A percentile compares a stretch with the other conserved stretches of the same genome.
phyloP scores from a whole-genome alignment of 2,113 vertebrate genomes.

The Actinemys pallida region DNA sequence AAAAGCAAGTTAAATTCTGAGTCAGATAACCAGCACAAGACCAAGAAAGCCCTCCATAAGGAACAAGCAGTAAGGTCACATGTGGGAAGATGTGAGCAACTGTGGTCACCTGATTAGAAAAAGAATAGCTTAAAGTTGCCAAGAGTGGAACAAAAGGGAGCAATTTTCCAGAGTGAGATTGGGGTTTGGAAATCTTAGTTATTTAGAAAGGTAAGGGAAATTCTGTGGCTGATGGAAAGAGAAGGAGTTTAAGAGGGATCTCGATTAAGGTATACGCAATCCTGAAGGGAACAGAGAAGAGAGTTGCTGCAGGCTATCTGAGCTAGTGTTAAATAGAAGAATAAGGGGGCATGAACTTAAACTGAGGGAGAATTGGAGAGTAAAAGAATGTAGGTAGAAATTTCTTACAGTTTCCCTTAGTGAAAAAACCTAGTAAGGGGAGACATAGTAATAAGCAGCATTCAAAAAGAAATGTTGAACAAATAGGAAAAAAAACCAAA shows the following conservation, averaged over 20 bases:
- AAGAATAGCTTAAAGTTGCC: conserved; percentile 53
- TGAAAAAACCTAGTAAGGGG: conserved; percentile 63
- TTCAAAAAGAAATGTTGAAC: conserved; percentile 65
- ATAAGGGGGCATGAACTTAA: conserved; percentile 83
- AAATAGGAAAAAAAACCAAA: conserved; percentile 6
- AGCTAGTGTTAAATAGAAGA: conserved; percentile 82
- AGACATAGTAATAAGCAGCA: conserved; percentile 76
- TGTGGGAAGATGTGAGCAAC: conserved; percentile 12
- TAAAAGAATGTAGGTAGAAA: conserved; percentile 77
- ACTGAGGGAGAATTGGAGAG: conserved; percentile 75
- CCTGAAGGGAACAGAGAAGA: conserved; percentile 80
- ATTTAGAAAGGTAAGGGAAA: conserved; percentile 71
- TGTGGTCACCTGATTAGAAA: conserved; percentile 17
- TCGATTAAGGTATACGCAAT: conserved; percentile 75
- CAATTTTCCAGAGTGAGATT: conserved; percentile 52
- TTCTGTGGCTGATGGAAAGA: conserved; percentile 67
- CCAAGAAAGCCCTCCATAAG: background rate
- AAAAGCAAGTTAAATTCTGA: conserved; percentile 11
- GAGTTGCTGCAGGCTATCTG: conserved; percentile 85
- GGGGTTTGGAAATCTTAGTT: conserved; percentile 67
- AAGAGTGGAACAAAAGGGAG: background rate
- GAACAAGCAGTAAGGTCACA: background rate
- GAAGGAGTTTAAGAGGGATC: conserved; percentile 73
- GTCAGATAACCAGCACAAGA: background rate
- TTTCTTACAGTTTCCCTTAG: conserved; percentile 78